phyloP scores from a whole-genome alignment of 2,797 vertebrate species.

The Periophthalmus magnuspinnatus region DNA sequence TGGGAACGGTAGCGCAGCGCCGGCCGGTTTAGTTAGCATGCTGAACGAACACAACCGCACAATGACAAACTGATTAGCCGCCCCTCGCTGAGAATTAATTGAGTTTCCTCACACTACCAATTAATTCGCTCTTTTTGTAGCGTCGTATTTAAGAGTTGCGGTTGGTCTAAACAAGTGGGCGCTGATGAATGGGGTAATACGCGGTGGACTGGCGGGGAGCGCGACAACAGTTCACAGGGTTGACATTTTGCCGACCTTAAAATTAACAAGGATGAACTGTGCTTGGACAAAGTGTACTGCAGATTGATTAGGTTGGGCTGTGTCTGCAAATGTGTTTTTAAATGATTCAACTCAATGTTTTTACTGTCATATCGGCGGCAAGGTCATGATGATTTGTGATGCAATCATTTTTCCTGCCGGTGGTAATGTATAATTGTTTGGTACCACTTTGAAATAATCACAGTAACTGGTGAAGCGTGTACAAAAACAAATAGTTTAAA shows the following conservation, averaged over 20 bases:
- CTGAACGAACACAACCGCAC: slow-evolving; percentile 22
- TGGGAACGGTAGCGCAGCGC: slow-evolving; percentile 25
- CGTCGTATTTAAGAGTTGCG: slow-evolving; percentile 61
- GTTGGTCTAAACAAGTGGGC: slow-evolving; percentile 62
- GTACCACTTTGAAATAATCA: too few species aligned
- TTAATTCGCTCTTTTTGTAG: slow-evolving; percentile 73
- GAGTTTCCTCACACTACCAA: slow-evolving; percentile 75
- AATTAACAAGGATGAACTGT: slow-evolving; percentile 17
- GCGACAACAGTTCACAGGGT: slow-evolving; percentile 10
- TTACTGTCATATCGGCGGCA: too few species aligned
- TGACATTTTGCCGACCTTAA: slow-evolving; percentile 17
- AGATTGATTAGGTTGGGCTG: not conserved
- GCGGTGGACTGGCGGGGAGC: slow-evolving; percentile 15
- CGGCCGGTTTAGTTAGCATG: not conserved
- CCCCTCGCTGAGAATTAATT: slow-evolving; percentile 76
- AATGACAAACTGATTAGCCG: slow-evolving; percentile 73
- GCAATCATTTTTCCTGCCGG: not conserved
- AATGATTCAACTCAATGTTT: not conserved
- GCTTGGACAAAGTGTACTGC: not conserved
- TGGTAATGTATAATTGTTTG: too few species aligned
- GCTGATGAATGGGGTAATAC: slow-evolving; percentile 50
- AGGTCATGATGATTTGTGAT: too few species aligned
- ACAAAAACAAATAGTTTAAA: too few species aligned
- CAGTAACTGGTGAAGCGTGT: too few species aligned
- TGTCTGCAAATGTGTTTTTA: not conserved